A percentile compares a stretch with the other conserved stretches of the same genome.
phyloP scores from a whole-genome alignment of 2,113 vertebrate species.

The Indicator indicator region DNA sequence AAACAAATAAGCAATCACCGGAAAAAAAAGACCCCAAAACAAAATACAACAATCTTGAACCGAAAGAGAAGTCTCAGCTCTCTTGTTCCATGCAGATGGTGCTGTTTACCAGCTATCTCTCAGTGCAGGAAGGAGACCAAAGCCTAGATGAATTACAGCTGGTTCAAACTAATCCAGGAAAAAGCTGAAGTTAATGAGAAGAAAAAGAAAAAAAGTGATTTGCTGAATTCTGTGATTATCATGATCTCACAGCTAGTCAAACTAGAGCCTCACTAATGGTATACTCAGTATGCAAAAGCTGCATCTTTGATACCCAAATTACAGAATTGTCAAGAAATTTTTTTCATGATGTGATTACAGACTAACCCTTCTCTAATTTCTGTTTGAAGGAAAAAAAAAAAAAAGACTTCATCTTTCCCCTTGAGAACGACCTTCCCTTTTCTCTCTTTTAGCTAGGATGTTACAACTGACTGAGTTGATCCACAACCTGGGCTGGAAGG shows the following conservation, averaged over 20 bases:
- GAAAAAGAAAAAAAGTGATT: not conserved
- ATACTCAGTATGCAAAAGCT: not conserved
- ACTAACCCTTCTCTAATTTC: not conserved
- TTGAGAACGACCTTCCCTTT: not conserved
- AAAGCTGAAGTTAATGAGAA: constrained; percentile 49
- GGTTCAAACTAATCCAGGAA: constrained; percentile 24
- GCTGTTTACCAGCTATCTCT: constrained; percentile 46
- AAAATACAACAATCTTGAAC: not conserved
- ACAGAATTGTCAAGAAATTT: not conserved
- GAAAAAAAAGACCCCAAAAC: not conserved
- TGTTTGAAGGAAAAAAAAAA: not conserved
- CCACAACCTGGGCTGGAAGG: not conserved
- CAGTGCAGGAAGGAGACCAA: constrained; percentile 24
- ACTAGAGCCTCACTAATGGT: not conserved
- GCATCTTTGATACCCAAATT: not conserved
- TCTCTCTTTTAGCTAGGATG: not conserved
- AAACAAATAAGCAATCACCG: not conserved
- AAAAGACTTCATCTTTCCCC: not conserved
- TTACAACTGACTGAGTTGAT: not conserved
- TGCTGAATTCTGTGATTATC: constrained; percentile 10
- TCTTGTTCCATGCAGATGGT: constrained; percentile 43
- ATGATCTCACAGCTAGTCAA: not conserved
- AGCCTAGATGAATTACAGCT: constrained; percentile 27
- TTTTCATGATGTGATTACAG: not conserved
- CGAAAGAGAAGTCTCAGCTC: not conserved